Conservation (phyloP, 1,140 invertebrate species). For the Nasonia vitripennis region DNA sequence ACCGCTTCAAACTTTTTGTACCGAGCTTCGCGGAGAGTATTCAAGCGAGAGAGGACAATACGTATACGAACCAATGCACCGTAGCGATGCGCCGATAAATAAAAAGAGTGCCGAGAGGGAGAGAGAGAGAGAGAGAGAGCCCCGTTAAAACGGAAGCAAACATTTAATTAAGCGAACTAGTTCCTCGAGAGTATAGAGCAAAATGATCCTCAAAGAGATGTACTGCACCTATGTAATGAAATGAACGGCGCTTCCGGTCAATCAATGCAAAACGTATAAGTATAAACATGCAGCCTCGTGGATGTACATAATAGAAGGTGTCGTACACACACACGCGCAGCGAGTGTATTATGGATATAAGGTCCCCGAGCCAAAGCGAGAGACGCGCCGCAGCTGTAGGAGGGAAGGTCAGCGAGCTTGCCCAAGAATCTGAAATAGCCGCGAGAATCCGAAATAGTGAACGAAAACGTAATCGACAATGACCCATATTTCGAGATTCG, state of each 20-base stretch:
- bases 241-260: conserved; percentile 11
- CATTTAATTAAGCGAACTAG: neutral
- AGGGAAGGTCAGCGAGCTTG: conserved; percentile 60
- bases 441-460: conserved; percentile 39
- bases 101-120: neutral
- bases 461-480: conserved; percentile 55
- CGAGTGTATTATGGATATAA: neutral
- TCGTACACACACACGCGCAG: too few relatives aligned
- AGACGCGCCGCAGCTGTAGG: conserved; percentile 6
- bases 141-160: conserved; percentile 1
- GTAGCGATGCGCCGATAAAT: neutral
- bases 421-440: conserved; percentile 58
- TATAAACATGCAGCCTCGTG: neutral
- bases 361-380: neutral
- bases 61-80: neutral
- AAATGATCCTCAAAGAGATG: neutral
- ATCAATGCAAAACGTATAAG: neutral
- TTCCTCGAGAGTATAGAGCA: neutral
- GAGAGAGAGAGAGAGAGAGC: neutral
- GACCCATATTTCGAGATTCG: conserved; percentile 58
- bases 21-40: too few relatives aligned
- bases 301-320: neutral
- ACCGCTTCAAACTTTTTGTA: too few relatives aligned
- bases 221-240: neutral
- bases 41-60: too few relatives aligned